phyloP scores from a whole-genome alignment of 2,888 invertebrate species.

The Acleris literana region DNA sequence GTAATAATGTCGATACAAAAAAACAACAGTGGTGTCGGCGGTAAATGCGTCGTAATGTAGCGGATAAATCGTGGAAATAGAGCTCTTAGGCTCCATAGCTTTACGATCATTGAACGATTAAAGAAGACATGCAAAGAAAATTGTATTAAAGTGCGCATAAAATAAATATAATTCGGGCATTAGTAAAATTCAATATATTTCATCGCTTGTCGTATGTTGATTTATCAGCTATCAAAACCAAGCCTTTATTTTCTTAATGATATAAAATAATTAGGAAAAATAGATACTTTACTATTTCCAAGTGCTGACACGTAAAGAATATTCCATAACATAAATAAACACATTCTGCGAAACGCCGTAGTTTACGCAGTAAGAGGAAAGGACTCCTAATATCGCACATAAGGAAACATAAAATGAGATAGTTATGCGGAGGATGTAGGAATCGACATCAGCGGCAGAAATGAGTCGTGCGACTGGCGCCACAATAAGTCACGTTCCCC shows the following conservation, averaged over 20 bases:
- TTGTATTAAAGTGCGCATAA: too few relatives aligned
- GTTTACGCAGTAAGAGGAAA: slow-evolving; percentile 29
- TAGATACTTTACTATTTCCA: neutral
- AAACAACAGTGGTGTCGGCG: slow-evolving; percentile 43
- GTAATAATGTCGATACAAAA: slow-evolving; percentile 54
- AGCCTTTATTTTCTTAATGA: too few relatives aligned
- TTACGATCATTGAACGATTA: slow-evolving; percentile 11
- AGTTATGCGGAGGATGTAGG: slow-evolving; percentile 40
- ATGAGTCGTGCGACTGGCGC: slow-evolving; percentile 46
- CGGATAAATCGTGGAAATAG: slow-evolving; percentile 28
- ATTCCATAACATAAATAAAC: slow-evolving; percentile 2
- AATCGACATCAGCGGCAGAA: slow-evolving; percentile 42
- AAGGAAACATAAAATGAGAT: slow-evolving; percentile 52
- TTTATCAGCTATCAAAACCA: too few relatives aligned
- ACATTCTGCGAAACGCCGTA: slow-evolving; percentile 9
- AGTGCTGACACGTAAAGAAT: neutral
- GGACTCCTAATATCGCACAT: slow-evolving; percentile 45
- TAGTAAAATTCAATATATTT: too few relatives aligned
- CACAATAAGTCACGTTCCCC: slow-evolving; percentile 52
- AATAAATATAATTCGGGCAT: too few relatives aligned
- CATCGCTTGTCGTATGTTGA: too few relatives aligned
- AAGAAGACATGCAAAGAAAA: slow-evolving; percentile 4
- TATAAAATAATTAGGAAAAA: too few relatives aligned
- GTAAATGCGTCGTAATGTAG: slow-evolving; percentile 41
- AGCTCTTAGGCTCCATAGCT: slow-evolving; percentile 4